Conservation (phyloP, 2,888 invertebrate genomes). For the Noctuana brunneofusca region DNA sequence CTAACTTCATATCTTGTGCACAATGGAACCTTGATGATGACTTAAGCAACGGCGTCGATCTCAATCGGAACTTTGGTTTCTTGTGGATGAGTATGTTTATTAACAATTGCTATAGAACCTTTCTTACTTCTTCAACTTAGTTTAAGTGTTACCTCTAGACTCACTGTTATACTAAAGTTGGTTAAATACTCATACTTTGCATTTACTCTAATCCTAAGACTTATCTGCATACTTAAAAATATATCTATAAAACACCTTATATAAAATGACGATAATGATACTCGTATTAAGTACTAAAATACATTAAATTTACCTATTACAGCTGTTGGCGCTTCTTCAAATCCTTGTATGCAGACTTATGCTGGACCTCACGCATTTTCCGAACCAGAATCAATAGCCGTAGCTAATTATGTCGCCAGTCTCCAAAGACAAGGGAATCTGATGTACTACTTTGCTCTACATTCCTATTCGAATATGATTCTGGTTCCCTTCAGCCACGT, state of each 20-base stretch:
- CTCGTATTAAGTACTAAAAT: not conserved
- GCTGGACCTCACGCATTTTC: slow-evolving; percentile 81
- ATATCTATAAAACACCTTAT: too few relatives aligned
- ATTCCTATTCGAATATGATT: slow-evolving; percentile 88
- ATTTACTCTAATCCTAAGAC: too few relatives aligned
- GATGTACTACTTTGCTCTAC: slow-evolving; percentile 81
- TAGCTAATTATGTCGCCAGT: slow-evolving; percentile 53
- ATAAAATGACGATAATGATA: too few relatives aligned
- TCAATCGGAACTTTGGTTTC: slow-evolving; percentile 71
- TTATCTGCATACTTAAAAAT: too few relatives aligned
- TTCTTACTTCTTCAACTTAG: too few relatives aligned
- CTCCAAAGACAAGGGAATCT: slow-evolving; percentile 51
- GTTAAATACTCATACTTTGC: too few relatives aligned
- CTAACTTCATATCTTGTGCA: slow-evolving; percentile 50
- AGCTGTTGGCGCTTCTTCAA: slow-evolving; percentile 64
- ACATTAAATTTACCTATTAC: slow-evolving; percentile 33
- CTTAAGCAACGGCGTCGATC: slow-evolving; percentile 68
- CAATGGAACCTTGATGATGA: slow-evolving; percentile 50
- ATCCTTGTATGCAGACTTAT: slow-evolving; percentile 72
- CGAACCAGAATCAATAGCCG: slow-evolving; percentile 75
- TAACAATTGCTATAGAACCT: not conserved
- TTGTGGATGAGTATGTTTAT: slow-evolving; percentile 64
- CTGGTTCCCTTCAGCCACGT: slow-evolving; percentile 84
- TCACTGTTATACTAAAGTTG: too few relatives aligned
- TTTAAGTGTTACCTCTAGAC: too few relatives aligned